A percentile compares a stretch with the other conserved stretches of the same genome.
phyloP scores from a whole-genome alignment of 2,888 invertebrate genomes.

The Theretra japonica region DNA sequence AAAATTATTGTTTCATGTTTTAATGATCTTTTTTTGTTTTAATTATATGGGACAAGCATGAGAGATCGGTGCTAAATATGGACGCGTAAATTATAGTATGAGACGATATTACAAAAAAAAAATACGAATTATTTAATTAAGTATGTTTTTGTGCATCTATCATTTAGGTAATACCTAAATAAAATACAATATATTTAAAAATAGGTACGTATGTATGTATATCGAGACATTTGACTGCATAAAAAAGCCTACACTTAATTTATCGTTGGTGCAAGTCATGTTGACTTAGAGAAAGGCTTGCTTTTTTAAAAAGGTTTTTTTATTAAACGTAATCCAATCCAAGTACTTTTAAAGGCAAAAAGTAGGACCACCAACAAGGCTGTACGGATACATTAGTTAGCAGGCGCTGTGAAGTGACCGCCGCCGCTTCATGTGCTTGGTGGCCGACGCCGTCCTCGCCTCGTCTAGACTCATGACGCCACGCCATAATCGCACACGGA shows the following conservation, averaged over 20 bases:
- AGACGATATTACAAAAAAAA: too few relatives aligned
- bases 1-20: background rate
- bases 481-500: constrained; percentile 37
- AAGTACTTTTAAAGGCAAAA: constrained; percentile 24
- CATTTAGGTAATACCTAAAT: too few relatives aligned
- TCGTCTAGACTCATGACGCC: constrained; percentile 55
- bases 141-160: too few relatives aligned
- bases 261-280: background rate
- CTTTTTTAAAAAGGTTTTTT: background rate
- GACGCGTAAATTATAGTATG: too few relatives aligned
- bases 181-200: too few relatives aligned
- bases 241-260: too few relatives aligned
- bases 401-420: constrained; percentile 32
- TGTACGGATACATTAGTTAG: constrained; percentile 46
- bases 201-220: too few relatives aligned
- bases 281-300: background rate
- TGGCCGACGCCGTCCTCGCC: constrained; percentile 41
- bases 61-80: background rate
- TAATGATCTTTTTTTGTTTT: background rate
- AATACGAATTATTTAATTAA: too few relatives aligned
- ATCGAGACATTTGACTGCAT: too few relatives aligned
- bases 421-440: constrained; percentile 22
- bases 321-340: constrained; percentile 16
- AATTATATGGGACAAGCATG: background rate
- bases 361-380: constrained; percentile 50